These are phyloP conservation scores for Etheostoma spectabile DNA, from an alignment of 2,113 vertebrate species.

Conservation along the genomic window DNA sequence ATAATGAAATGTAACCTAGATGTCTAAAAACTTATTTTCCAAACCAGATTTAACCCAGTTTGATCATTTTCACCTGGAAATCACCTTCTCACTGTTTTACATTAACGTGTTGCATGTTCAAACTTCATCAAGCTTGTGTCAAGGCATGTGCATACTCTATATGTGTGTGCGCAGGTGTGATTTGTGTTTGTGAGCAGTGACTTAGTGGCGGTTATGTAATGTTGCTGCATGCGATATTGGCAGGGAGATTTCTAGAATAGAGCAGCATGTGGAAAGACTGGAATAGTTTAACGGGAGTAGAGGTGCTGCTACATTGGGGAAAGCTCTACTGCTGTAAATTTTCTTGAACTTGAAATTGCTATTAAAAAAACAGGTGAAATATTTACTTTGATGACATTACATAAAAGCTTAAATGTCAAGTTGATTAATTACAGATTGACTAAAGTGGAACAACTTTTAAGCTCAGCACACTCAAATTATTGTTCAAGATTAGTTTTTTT, in stretches of 20 bases:
- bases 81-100: neutral
- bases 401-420: neutral
- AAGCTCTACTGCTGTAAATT: neutral
- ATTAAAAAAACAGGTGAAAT: neutral
- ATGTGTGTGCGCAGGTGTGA: slow-evolving; percentile 17
- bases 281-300: slow-evolving; percentile 28
- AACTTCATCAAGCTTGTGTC: neutral
- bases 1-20: neutral
- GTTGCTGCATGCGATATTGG: slow-evolving; percentile 55
- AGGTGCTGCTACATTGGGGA: neutral
- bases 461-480: neutral
- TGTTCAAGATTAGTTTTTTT: neutral
- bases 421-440: neutral
- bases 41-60: neutral
- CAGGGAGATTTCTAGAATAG: slow-evolving; percentile 57
- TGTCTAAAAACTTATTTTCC: neutral
- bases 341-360: neutral
- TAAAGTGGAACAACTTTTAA: neutral
- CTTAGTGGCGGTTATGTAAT: slow-evolving; percentile 68
- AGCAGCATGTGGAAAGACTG: slow-evolving; percentile 40
- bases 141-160: slow-evolving; percentile 5
- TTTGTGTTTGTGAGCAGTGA: slow-evolving; percentile 5
- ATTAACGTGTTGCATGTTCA: neutral
- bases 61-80: neutral
- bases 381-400: neutral